Percentiles rank a stretch among this genome's conserved stretches.
Evolutionary conservation across 2,797 vertebrate genomes (phyloP).

Genomic region (Potorous gilbertii): DNA sequence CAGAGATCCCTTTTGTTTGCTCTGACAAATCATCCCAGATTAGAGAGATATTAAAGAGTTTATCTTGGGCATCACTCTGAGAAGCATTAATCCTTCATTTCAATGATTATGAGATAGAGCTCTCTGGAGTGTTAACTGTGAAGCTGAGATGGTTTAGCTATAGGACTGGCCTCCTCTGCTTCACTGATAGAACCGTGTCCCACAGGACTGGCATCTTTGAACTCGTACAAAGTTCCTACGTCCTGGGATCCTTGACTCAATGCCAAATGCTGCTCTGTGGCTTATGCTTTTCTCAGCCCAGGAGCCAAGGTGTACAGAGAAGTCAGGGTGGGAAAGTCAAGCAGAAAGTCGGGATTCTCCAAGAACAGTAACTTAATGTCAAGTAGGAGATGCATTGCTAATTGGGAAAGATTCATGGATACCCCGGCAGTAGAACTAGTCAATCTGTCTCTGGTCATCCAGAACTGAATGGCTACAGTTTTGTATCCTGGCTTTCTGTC

Average conservation of each 20-base stretch:
- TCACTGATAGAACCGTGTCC: neutral
- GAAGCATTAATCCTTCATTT: neutral
- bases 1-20: too few species aligned
- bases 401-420: neutral
- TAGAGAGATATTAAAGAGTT: neutral
- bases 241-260: neutral
- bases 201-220: neutral
- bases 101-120: neutral
- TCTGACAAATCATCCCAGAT: neutral
- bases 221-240: neutral
- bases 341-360: neutral
- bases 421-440: neutral
- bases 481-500: neutral
- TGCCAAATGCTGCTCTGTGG: accelerated
- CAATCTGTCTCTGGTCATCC: neutral
- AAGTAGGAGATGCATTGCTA: neutral
- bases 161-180: neutral
- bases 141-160: slow-evolving; percentile 3
- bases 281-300: neutral
- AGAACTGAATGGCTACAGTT: neutral
- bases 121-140: neutral
- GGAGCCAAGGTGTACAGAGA: neutral
- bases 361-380: neutral
- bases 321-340: neutral
- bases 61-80: neutral